Evolutionary conservation across 1,140 invertebrate species (phyloP), one percentile per base, ranked within the genome.

Genomic region (Drosophila obscura): DNA sequence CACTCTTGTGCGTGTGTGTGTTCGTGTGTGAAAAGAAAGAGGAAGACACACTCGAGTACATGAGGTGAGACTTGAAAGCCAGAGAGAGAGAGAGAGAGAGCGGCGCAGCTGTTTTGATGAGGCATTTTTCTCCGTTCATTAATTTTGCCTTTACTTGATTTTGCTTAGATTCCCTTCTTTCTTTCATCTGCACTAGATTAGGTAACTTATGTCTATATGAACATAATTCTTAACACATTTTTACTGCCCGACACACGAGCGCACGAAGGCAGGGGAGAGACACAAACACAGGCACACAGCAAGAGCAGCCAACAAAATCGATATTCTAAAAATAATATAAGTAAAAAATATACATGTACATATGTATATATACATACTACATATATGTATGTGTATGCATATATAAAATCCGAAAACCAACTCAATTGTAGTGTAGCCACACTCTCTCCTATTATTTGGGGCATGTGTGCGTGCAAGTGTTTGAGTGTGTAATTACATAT

Each of bases 291-390:
- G 31, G 7, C 35, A 44, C 64, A 31, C 24, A 52, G 35, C 63
- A 19, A 72, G 26, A 55, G 76, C 73, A 76, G 73, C 63, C 77
- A 76, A 88, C 83, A 88, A 88, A 88, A 88, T 88, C 83, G 84
- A 88, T 88, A 88, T 88, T 88, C 83, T 88, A 88, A 88, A 88
- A 88, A 88, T 88, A 88, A 88, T 88, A 88, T 88, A 87, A 77
- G 80, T 87, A 87, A 87, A 88, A 82, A 81, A 78, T 82, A 80
- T 81, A 80, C 43, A 66, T 11, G 43, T 28, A 61, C 43, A 62
- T 50, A 63, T 31, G 45, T 13, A 72, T 19, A 56, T 48, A 48
- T 28, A 49, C 31, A 68, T 43, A 55, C 19, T 43, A 60, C 9
- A 35, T 35, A 8, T 31, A 35, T 35, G 35, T 13, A 5, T 39